phyloP scores from a whole-genome alignment of 1,140 invertebrate species.

The Drosophila lini region DNA sequence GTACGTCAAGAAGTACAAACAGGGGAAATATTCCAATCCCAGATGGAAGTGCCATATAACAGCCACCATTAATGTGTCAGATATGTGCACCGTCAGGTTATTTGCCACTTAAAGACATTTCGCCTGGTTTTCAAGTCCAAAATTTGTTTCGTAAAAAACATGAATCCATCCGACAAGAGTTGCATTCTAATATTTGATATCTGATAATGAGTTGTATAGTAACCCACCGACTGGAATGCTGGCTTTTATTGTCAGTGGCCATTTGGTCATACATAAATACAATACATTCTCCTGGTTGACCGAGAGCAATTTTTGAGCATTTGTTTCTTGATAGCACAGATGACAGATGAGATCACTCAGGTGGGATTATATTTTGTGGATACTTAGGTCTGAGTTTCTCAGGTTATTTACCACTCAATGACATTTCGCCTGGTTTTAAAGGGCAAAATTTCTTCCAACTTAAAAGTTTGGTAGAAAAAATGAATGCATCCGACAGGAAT shows the following conservation, averaged over 20 bases:
- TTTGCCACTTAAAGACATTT: background rate
- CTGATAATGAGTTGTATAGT: background rate
- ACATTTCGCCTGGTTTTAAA: background rate
- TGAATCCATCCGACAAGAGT: background rate
- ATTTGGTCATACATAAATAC: no score
- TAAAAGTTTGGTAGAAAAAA: background rate
- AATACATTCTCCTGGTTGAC: no score
- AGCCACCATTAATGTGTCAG: background rate
- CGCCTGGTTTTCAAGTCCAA: background rate
- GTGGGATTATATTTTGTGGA: no score
- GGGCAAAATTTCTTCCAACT: background rate
- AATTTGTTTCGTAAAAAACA: background rate
- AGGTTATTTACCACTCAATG: background rate
- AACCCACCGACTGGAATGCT: background rate
- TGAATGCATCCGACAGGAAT: background rate
- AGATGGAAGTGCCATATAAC: background rate
- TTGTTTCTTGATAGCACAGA: no score
- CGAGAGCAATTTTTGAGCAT: no score
- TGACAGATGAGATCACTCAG: no score
- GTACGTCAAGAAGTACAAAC: no score
- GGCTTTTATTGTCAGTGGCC: background rate
- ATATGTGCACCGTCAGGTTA: background rate
- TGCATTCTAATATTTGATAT: background rate
- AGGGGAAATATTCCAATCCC: no score
- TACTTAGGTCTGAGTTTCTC: background rate